These are phyloP conservation scores for Torymus aiolomorphi DNA, from an alignment of 2,888 invertebrate species.

Conservation along the genomic window DNA sequence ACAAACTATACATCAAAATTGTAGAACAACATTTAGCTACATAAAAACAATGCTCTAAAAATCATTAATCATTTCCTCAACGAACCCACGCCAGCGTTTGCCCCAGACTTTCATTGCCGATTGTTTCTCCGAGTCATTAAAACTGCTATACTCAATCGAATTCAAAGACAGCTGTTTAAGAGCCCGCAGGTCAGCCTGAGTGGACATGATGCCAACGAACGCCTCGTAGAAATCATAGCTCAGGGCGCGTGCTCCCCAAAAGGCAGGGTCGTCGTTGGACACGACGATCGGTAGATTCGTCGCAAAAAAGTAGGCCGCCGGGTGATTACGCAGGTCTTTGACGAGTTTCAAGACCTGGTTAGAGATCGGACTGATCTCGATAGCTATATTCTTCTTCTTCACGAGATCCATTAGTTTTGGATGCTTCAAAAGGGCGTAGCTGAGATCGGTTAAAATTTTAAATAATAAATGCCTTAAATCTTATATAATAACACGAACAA, in stretches of 20 bases:
- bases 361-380: slow-evolving; percentile 88
- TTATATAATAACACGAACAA: no score
- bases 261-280: slow-evolving; percentile 87
- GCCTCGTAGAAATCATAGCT: slow-evolving; percentile 88
- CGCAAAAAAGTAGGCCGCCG: slow-evolving; percentile 81
- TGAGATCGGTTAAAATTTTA: slow-evolving; percentile 37
- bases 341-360: slow-evolving; percentile 85
- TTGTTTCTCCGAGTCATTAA: slow-evolving; percentile 76
- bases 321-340: slow-evolving; percentile 86
- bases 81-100: slow-evolving; percentile 79
- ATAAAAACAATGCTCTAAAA: no score
- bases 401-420: slow-evolving; percentile 81
- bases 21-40: no score
- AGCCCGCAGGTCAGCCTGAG: slow-evolving; percentile 81
- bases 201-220: slow-evolving; percentile 85
- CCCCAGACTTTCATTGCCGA: slow-evolving; percentile 78
- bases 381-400: slow-evolving; percentile 79
- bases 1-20: no score
- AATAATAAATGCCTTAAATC: no score
- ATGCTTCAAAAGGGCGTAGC: slow-evolving; percentile 83
- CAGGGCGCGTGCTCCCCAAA: slow-evolving; percentile 84
- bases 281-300: slow-evolving; percentile 84
- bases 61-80: slow-evolving; percentile 63
- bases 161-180: slow-evolving; percentile 86
- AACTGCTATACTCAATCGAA: slow-evolving; percentile 83